These are phyloP conservation scores for Taurulus bubalis DNA, from an alignment of 2,113 vertebrate genomes.

Conservation along the genomic window DNA sequence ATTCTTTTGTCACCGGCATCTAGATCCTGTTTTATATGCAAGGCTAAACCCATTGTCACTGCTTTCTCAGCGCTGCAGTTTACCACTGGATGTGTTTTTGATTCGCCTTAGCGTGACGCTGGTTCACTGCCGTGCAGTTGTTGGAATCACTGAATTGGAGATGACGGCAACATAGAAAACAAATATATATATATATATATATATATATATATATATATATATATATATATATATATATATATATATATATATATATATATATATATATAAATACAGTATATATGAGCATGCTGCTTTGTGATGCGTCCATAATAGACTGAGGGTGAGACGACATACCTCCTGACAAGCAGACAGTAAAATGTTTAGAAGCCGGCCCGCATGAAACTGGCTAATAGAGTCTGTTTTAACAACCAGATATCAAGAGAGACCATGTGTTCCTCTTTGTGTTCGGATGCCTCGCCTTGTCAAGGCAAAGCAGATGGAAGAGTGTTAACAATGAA, in stretches of 20 bases:
- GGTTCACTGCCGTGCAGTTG: slow-evolving; percentile 21
- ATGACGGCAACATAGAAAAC: slow-evolving; percentile 27
- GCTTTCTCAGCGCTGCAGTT: slow-evolving; percentile 62
- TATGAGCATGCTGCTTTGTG: slow-evolving; percentile 44
- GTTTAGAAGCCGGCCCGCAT: slow-evolving; percentile 53
- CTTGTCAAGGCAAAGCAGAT: slow-evolving; percentile 60
- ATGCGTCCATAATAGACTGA: slow-evolving; percentile 51
- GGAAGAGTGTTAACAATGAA: slow-evolving; percentile 59
- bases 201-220: no score
- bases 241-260: no score
- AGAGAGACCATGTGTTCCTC: slow-evolving; percentile 41
- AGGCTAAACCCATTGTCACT: slow-evolving; percentile 65
- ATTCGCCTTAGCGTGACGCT: slow-evolving; percentile 50
- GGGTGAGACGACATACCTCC: slow-evolving; percentile 29
- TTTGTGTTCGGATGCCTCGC: slow-evolving; percentile 35
- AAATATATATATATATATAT: neutral
- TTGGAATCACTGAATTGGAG: slow-evolving; percentile 55
- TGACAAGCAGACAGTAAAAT: slow-evolving; percentile 59
- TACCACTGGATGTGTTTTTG: slow-evolving; percentile 63
- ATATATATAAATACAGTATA: no score
- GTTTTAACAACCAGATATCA: slow-evolving; percentile 45
- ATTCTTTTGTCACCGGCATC: slow-evolving; percentile 62
- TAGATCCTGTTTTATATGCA: slow-evolving; percentile 75
- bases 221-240: no score
- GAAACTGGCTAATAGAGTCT: slow-evolving; percentile 41